A percentile compares a stretch with the other conserved stretches of the same genome.
These are phyloP conservation scores for Pogonomyrmex barbatus DNA, from an alignment of 1,140 invertebrate genomes.

Conservation along the genomic window DNA sequence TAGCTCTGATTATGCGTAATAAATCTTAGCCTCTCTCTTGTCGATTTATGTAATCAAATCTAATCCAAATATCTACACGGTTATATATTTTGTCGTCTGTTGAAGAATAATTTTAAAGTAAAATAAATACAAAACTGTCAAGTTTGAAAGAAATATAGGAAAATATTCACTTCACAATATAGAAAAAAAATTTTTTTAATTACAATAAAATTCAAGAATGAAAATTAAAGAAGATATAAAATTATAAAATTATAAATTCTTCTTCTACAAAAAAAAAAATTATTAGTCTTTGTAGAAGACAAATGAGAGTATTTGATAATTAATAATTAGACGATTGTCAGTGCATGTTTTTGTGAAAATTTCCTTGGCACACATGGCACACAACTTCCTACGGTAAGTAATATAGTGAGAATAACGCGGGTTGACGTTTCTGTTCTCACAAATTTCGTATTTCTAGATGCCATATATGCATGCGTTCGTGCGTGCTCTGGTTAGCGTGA, in stretches of 20 bases:
- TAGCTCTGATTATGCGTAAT: slow-evolving; percentile 46
- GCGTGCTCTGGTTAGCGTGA: slow-evolving; percentile 41
- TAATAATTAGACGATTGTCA: background rate
- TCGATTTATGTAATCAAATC: slow-evolving; percentile 30
- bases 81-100: no score
- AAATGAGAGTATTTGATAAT: background rate
- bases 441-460: slow-evolving; percentile 31
- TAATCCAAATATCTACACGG: background rate
- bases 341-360: background rate
- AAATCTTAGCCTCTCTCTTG: background rate
- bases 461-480: slow-evolving; percentile 2
- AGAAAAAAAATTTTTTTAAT: background rate
- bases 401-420: background rate
- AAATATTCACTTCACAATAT: background rate
- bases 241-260: no score
- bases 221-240: background rate
- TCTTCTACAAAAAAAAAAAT: background rate
- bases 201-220: slow-evolving; percentile 10
- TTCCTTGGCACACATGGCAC: background rate
- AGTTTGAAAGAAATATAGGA: background rate
- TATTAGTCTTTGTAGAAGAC: background rate
- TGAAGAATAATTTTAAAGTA: background rate
- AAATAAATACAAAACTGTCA: background rate
- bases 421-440: background rate
- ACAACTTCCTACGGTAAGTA: background rate